Evolutionary conservation across 2,888 invertebrate species (phyloP).

Genomic region (Lithophane ornitopus): DNA sequence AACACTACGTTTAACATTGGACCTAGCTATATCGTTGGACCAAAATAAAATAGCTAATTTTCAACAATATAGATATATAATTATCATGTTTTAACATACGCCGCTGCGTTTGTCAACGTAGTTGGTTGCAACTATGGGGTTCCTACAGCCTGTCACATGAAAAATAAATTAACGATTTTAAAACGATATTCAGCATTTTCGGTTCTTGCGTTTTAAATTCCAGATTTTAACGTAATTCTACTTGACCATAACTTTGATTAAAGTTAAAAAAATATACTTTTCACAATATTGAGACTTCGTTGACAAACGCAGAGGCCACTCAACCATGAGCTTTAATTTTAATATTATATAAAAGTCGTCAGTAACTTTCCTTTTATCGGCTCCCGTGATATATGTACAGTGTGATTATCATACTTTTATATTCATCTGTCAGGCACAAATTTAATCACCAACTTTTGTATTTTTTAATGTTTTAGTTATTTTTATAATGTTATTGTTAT

Average conservation of each 20-base stretch:
- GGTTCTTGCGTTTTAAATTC: conserved; percentile 13
- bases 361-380: conserved; percentile 55
- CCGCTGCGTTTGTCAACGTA: conserved; percentile 65
- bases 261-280: conserved; percentile 62
- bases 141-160: conserved; percentile 33
- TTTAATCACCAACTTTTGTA: conserved; percentile 69
- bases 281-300: conserved; percentile 24
- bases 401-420: conserved; percentile 61
- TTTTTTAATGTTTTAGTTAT: conserved; percentile 49
- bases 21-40: conserved; percentile 82
- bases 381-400: conserved; percentile 66
- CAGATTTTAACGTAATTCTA: conserved; percentile 18
- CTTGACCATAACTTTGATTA: conserved; percentile 9
- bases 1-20: conserved; percentile 85
- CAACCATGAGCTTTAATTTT: conserved; percentile 57
- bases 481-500: conserved; percentile 48
- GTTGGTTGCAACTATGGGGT: conserved; percentile 35
- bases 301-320: conserved; percentile 56
- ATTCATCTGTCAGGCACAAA: conserved; percentile 73
- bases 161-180: conserved; percentile 27
- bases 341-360: conserved; percentile 62
- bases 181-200: conserved; percentile 15
- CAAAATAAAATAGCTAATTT: conserved; percentile 89
- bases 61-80: conserved; percentile 87
- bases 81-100: conserved; percentile 76